Evolutionary conservation across 1,140 invertebrate genomes (phyloP), one percentile per base, ranked within the genome.

Genomic region (Lethocerus indicus): DNA sequence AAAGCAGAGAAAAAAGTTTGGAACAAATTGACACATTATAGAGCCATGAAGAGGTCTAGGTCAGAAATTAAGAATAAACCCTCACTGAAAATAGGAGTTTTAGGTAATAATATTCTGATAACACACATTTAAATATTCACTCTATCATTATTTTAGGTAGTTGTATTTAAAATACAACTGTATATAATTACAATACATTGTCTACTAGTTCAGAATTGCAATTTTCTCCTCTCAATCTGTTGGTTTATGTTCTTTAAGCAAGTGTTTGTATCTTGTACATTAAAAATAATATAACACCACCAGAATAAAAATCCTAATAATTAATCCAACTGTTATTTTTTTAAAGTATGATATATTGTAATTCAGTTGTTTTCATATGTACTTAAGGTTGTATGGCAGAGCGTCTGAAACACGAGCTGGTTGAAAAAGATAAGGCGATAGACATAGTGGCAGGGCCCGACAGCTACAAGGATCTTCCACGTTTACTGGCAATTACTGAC

Each of bases 391-490:
- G 93, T 62, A 98, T 98, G 93, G 94, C 93, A 5, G 92, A 97
- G 66, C 67, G 93, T 42, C 66, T 98, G 23, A 96, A 96, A 63
- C 70, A 83, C 40, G 79, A 86, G 65, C 69, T 97, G 18, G 63
- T 96, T 40, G 88, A 95, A 58, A 77, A 81, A 61, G 81, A 87
- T 58, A 78, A 81, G 61, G 66, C 75, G 40, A 84, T 97, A 7
- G 91, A 97, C 71, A 58, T 97, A 44, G 81, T 97, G 52, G 91
- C 88, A 56, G 93, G 93, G 2, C 93, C 94, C 16, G 93, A 98
- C 67, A 89, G 87, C 60, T 98, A 97, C 63, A 78, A 87, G 63
- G 89, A 97, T 69, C 68, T 98, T 27, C 93, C 93, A 2, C 68
- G 87, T 51, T 67, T 98, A 2, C 65, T 96, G 44, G 76, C 85